A percentile compares a stretch with the other conserved stretches of the same genome.
phyloP scores from a whole-genome alignment of 2,888 invertebrate species.

The Drosophila nigritarsus region DNA sequence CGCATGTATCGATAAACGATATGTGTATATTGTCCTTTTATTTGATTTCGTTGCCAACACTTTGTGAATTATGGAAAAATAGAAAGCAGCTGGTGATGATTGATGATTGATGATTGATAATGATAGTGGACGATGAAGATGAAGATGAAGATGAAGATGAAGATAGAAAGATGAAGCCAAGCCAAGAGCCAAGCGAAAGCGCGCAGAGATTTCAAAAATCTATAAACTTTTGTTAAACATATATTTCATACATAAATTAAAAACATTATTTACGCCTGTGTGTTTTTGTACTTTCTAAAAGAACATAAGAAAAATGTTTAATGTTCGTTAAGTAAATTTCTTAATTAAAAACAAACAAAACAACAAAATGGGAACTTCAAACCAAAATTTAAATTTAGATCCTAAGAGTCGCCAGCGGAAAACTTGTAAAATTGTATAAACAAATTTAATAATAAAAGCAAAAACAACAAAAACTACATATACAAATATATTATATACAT shows the following conservation, averaged over 20 bases:
- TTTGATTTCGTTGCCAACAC: constrained; percentile 73
- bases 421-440: constrained; percentile 75
- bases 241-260: constrained; percentile 44
- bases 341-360: constrained; percentile 33
- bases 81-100: constrained; percentile 3
- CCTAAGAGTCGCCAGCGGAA: constrained; percentile 57
- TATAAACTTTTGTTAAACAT: constrained; percentile 78
- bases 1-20: constrained; percentile 11
- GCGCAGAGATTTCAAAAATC: constrained; percentile 78
- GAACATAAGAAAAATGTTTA: constrained; percentile 47
- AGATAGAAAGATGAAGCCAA: constrained; percentile 45
- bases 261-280: constrained; percentile 65
- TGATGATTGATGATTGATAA: constrained; percentile 3
- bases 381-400: constrained; percentile 69
- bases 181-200: constrained; percentile 74
- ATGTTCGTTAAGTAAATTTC: constrained; percentile 56
- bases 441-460: constrained; percentile 38
- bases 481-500: constrained; percentile 33
- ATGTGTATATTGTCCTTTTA: constrained; percentile 10
- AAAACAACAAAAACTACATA: constrained; percentile 23
- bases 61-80: constrained; percentile 52
- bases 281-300: constrained; percentile 77
- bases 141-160: constrained; percentile 10
- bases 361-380: constrained; percentile 49
- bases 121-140: constrained; percentile 14